Base-by-base conservation (phyloP, 2,888 invertebrate species). In the Harpagoxenus sublaevis region DNA sequence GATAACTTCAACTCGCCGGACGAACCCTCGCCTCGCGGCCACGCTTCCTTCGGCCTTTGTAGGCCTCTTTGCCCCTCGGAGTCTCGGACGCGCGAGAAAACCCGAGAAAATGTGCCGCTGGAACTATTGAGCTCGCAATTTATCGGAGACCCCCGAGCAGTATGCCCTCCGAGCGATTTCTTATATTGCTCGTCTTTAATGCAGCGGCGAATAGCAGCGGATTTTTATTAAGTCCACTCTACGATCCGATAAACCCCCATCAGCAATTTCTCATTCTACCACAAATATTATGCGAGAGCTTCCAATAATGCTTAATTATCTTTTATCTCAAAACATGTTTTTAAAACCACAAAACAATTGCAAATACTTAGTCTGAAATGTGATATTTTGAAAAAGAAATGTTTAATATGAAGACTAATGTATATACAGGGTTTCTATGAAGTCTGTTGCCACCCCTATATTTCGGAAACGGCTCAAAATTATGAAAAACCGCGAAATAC, bases 81-180 rank as follows among this genome's bases (percentile, higher is more conserved):
- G 31, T 6, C 10, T 35, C 12, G 60, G 15, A 45, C 45, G 57
- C 57, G 10, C 57, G 12, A 31, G 84, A 84, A 84, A 89, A 85
- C 63, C 45, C 57, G 74, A 39, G 70, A 57, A 74, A 60, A 71
- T 73, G 53, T 63, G 57, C 18, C 83, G 65, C 66, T 87, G 87
- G 75, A 88, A 87, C 89, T 90, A 90, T 90, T 90, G 87, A 90
- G 91, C 89, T 90, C 88, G 89, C 87, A 89, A 91, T 92, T 92
- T 91, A 91, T 91, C 90, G 84, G 74, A 88, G 87, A 90, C 83
- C 86, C 81, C 86, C 39, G 55, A 57, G 23, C 53, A 51, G 79
- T 84, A 87, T 85, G 88, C 77, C 79, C 83, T 84, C 86, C 83
- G 85, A 75, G 86, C 85, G 51, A 81, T 84, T 60, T 63, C 51